Percentiles rank a stretch among this genome's conserved stretches.
Conservation (phyloP, 2,888 invertebrate genomes). For the Cheilosia scutellata region DNA sequence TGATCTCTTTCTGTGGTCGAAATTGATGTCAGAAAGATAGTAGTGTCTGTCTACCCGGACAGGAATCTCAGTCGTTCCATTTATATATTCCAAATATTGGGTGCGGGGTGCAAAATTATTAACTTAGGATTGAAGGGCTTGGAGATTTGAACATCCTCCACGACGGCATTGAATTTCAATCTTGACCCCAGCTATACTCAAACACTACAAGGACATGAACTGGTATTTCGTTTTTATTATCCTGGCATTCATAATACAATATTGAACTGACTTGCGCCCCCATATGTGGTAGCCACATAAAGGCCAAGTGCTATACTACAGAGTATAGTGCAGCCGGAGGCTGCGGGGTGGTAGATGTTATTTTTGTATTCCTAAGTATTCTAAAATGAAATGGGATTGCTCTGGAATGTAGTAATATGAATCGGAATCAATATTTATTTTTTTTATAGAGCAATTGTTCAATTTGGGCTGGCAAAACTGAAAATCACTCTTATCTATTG, state of each 20-base stretch:
- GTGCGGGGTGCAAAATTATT: constrained; percentile 41
- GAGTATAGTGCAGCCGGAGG: constrained; percentile 30
- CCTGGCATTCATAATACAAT: constrained; percentile 47
- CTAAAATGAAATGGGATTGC: constrained; percentile 45
- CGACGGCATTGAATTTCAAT: constrained; percentile 36
- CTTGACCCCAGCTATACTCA: constrained; percentile 43
- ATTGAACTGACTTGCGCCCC: constrained; percentile 28
- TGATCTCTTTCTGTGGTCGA: constrained; percentile 29
- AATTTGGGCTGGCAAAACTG: constrained; percentile 32
- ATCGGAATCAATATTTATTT: constrained; percentile 18
- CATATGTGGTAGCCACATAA: constrained; percentile 32
- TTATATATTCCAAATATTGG: neutral
- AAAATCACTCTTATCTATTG: constrained; percentile 23
- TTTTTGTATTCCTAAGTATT: constrained; percentile 6
- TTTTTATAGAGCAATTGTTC: constrained; percentile 25
- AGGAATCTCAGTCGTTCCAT: constrained; percentile 33
- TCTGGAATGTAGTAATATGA: constrained; percentile 49
- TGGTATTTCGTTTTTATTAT: constrained; percentile 35
- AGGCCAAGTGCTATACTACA: constrained; percentile 41
- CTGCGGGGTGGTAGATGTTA: neutral
- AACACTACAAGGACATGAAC: constrained; percentile 33
- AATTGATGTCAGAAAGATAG: constrained; percentile 39
- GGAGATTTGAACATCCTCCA: neutral
- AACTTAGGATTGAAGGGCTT: constrained; percentile 16
- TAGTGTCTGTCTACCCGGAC: neutral